A percentile compares a stretch with the other conserved stretches of the same genome.
Evolutionary conservation across 53 echinoderm and acorn worm genomes (phyloP).

Genomic region (Antedon mediterranea): DNA sequence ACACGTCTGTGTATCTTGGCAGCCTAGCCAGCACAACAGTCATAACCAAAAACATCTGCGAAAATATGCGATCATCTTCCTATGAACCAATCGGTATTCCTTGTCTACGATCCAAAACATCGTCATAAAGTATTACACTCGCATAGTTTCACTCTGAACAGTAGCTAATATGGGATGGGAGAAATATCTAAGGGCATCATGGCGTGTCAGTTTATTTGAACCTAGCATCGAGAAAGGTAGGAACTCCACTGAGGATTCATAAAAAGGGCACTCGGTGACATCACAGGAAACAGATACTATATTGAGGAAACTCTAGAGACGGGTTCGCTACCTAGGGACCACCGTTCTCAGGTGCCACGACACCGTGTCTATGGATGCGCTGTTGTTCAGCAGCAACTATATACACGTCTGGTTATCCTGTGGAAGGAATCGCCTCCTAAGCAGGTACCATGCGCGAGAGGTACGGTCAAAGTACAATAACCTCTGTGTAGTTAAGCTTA

Average conservation of each 20-base stretch:
- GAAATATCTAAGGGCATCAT: neutral
- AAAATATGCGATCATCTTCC: neutral
- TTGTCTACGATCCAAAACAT: neutral
- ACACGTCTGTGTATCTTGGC: neutral
- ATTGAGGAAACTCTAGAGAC: neutral
- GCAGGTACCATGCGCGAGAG: neutral
- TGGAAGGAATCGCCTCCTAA: neutral
- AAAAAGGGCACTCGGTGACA: neutral
- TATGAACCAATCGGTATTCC: neutral
- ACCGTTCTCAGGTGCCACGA: neutral
- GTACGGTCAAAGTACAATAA: neutral
- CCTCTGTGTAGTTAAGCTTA: neutral
- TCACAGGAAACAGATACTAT: neutral
- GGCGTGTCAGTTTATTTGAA: neutral
- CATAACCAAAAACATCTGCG: neutral
- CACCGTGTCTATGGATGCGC: neutral
- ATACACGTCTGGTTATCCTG: neutral
- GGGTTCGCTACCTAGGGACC: neutral
- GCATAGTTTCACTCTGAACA: neutral
- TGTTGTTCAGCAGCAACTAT: neutral
- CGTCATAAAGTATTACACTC: neutral
- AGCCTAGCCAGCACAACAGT: neutral
- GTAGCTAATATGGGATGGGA: neutral
- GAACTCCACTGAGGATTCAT: neutral
- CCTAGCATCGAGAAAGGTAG: neutral